Evolutionary conservation across 2,888 invertebrate genomes (phyloP).

Genomic region (Petrolisthes manimaculis): DNA sequence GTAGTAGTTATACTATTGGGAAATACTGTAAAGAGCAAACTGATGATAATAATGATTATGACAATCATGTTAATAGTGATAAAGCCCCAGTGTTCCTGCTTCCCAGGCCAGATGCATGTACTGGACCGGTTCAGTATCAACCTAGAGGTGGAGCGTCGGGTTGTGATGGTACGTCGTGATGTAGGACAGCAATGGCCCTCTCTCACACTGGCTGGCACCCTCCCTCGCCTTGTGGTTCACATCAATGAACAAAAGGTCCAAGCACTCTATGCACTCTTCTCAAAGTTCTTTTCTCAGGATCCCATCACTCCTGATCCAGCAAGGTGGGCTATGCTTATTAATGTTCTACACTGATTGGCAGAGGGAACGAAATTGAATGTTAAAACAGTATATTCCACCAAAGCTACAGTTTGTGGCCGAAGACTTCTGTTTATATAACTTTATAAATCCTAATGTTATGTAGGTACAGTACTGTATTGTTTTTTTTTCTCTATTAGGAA

Average conservation of each 20-base stretch:
- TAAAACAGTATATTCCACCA: no score
- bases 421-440: background rate
- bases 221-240: slow-evolving; percentile 89
- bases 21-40: background rate
- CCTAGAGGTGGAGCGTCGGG: slow-evolving; percentile 81
- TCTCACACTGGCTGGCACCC: slow-evolving; percentile 84
- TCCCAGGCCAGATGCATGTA: slow-evolving; percentile 75
- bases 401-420: no score
- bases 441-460: background rate
- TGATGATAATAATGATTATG: background rate
- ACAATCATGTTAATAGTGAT: background rate
- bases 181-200: slow-evolving; percentile 89
- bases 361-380: no score
- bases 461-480: background rate
- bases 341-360: background rate
- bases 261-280: slow-evolving; percentile 71
- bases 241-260: slow-evolving; percentile 90
- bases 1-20: background rate
- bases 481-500: background rate
- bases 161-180: slow-evolving; percentile 72
- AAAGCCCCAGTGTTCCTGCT: background rate
- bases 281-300: slow-evolving; percentile 66
- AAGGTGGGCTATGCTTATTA: background rate
- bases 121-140: slow-evolving; percentile 80
- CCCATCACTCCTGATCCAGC: background rate